Evolutionary conservation across 2,797 vertebrate species (phyloP).

Genomic region (Aselliscus stoliczkanus): DNA sequence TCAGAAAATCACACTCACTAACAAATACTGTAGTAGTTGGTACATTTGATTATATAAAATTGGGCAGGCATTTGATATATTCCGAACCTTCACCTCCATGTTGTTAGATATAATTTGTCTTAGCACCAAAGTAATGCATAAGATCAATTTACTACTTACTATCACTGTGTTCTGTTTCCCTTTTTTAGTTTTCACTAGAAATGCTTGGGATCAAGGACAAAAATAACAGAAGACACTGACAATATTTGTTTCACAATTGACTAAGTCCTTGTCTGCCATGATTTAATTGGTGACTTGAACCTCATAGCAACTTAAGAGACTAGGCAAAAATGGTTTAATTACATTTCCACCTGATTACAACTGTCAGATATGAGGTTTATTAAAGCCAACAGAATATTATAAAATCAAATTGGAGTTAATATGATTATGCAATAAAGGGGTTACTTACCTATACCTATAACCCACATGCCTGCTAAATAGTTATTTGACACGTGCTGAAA

Average conservation of each 20-base stretch:
- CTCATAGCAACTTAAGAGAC: neutral
- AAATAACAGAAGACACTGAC: conserved; percentile 4
- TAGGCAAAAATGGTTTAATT: neutral
- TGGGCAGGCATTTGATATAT: neutral
- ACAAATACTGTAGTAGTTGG: neutral
- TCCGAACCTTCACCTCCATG: neutral
- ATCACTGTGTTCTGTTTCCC: neutral
- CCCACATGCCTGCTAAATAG: neutral
- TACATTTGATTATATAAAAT: neutral
- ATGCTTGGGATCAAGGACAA: neutral
- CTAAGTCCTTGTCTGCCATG: neutral
- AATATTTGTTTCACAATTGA: neutral
- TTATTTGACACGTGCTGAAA: neutral
- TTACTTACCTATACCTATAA: neutral
- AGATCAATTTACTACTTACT: neutral
- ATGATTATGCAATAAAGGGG: neutral
- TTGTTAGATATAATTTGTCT: neutral
- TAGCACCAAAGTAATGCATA: neutral
- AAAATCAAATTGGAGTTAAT: conserved; percentile 27
- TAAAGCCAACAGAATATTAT: neutral
- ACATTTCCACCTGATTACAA: neutral
- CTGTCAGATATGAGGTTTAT: neutral
- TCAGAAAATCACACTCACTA: neutral
- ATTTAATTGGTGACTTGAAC: neutral
- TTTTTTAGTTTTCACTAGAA: conserved; percentile 34